Evolutionary conservation across 2,797 vertebrate species (phyloP).

Genomic region (Mionectes olivaceus): DNA sequence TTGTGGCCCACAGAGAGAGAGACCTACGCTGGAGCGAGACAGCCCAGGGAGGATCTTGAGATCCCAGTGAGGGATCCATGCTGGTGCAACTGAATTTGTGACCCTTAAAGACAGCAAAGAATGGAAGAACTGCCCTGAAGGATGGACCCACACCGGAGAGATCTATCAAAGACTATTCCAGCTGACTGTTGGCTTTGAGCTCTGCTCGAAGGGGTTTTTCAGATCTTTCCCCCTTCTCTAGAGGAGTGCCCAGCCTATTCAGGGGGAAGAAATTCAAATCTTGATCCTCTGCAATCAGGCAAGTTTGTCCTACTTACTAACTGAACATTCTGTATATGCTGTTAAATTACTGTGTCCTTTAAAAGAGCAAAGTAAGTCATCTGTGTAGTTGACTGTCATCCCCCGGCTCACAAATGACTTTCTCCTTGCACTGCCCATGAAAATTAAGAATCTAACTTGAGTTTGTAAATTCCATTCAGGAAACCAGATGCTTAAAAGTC

Average conservation of each 20-base stretch:
- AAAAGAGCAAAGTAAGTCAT: neutral
- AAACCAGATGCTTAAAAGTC: neutral
- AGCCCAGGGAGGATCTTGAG: too few relatives aligned
- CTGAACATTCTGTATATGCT: neutral
- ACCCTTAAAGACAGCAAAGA: too few relatives aligned
- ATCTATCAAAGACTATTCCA: too few relatives aligned
- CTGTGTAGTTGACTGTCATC: neutral
- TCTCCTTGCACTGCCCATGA: neutral
- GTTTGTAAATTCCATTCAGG: neutral
- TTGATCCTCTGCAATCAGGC: neutral
- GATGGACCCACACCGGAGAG: too few relatives aligned
- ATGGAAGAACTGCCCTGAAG: too few relatives aligned
- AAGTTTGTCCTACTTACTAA: neutral
- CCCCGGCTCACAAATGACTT: neutral
- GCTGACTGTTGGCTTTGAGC: neutral
- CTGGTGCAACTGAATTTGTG: too few relatives aligned
- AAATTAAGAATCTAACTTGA: neutral
- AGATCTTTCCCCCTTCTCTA: neutral
- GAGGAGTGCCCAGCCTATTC: too few relatives aligned
- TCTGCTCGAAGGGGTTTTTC: neutral
- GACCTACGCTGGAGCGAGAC: too few relatives aligned
- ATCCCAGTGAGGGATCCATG: too few relatives aligned
- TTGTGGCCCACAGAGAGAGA: too few relatives aligned
- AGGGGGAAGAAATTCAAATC: neutral
- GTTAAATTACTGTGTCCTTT: neutral